phyloP scores from a whole-genome alignment of 2,113 vertebrate genomes.

The Ivindomyrus marchei region DNA sequence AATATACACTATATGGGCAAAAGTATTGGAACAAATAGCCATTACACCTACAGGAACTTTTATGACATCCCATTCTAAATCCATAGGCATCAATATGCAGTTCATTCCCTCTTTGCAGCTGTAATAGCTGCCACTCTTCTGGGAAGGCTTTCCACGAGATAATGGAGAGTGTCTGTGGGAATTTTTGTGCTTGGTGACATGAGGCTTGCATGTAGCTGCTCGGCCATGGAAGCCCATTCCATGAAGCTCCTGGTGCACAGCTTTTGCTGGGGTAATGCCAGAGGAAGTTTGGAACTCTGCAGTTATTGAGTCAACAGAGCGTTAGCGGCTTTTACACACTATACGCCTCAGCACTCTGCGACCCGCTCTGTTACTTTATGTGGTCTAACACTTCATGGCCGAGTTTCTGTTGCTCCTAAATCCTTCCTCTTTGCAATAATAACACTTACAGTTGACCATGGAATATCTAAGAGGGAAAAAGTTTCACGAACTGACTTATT shows the following conservation, averaged over 20 bases:
- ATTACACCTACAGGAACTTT: background rate
- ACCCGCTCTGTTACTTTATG: no score
- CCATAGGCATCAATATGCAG: background rate
- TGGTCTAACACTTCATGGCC: no score
- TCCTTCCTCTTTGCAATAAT: background rate
- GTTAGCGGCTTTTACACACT: background rate
- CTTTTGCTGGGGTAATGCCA: background rate
- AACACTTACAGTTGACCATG: background rate
- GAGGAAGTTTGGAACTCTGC: background rate
- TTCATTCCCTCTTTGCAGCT: background rate
- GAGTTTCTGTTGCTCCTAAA: background rate
- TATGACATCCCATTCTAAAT: background rate
- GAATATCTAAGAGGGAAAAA: background rate
- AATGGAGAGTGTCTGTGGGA: background rate
- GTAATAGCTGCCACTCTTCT: background rate
- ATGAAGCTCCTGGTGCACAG: background rate
- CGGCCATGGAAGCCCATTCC: background rate
- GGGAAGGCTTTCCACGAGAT: background rate
- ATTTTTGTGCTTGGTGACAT: background rate
- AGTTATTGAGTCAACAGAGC: background rate
- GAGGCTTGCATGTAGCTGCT: background rate
- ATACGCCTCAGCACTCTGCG: no score
- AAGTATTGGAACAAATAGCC: background rate
- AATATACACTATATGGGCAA: background rate
- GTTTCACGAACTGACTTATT: background rate